These are phyloP conservation scores for Epinotia ramella DNA, from an alignment of 2,888 invertebrate genomes.

Conservation along the genomic window DNA sequence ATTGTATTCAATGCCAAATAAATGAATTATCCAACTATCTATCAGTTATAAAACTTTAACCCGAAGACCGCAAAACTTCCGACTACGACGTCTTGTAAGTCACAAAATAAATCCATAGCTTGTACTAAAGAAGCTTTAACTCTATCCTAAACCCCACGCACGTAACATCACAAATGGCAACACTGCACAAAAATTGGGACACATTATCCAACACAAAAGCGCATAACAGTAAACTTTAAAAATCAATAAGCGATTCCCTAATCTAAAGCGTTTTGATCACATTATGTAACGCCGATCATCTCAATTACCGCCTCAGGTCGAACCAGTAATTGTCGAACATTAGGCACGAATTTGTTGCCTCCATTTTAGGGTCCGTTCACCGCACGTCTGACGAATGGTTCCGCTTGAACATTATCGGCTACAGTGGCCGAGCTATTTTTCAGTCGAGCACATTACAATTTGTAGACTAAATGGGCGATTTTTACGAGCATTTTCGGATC, in stretches of 20 bases:
- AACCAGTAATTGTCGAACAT: constrained; percentile 12
- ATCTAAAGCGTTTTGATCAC: neutral
- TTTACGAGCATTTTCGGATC: constrained; percentile 34
- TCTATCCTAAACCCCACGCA: neutral
- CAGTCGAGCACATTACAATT: constrained; percentile 64
- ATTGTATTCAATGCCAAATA: no score
- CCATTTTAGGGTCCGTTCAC: constrained; percentile 41
- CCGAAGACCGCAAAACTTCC: no score
- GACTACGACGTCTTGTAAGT: no score
- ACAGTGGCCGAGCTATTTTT: constrained; percentile 68
- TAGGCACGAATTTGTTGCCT: constrained; percentile 1
- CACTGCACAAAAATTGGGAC: neutral
- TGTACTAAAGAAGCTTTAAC: no score
- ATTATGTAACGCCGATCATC: neutral
- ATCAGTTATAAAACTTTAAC: no score
- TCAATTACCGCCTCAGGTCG: neutral
- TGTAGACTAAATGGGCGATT: constrained; percentile 48
- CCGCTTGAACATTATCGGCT: constrained; percentile 71
- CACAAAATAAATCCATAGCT: no score
- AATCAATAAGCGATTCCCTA: neutral
- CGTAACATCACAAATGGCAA: neutral
- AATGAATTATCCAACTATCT: no score
- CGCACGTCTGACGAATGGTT: constrained; percentile 66
- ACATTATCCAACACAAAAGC: neutral
- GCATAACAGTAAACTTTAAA: neutral